Evolutionary conservation across 2,113 vertebrate genomes (phyloP).

Genomic region (Macrotus californicus): DNA sequence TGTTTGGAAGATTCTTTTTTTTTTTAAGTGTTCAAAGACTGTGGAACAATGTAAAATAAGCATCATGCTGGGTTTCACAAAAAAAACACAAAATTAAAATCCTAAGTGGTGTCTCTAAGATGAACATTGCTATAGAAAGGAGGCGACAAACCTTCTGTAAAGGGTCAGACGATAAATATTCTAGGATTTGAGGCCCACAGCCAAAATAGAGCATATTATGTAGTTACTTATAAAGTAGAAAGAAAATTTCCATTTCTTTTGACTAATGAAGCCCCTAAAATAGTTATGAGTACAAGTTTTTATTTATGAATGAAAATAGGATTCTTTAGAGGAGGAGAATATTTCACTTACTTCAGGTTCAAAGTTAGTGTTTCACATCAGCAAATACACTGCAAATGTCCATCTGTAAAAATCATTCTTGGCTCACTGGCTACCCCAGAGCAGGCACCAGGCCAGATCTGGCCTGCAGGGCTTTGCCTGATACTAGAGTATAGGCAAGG

Average conservation of each 20-base stretch:
- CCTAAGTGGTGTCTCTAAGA: neutral
- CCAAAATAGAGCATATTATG: neutral
- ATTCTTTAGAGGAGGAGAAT: neutral
- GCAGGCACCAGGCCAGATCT: neutral
- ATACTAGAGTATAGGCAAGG: neutral
- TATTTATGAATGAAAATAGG: neutral
- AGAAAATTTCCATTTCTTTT: neutral
- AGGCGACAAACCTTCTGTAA: neutral
- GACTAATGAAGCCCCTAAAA: neutral
- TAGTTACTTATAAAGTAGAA: neutral
- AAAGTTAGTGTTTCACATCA: neutral
- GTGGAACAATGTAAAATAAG: neutral
- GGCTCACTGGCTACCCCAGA: neutral
- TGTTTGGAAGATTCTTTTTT: neutral
- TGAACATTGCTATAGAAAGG: neutral
- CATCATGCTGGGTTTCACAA: neutral
- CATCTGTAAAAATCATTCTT: neutral
- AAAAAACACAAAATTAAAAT: conserved; percentile 29
- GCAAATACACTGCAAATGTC: neutral
- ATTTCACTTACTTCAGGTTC: neutral
- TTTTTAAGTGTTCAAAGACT: neutral
- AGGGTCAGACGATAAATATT: neutral
- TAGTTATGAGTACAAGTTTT: neutral
- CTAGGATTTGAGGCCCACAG: neutral
- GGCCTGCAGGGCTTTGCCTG: neutral